Conservation (phyloP, 2,113 vertebrate genomes). For the Oostethus manadensis region DNA sequence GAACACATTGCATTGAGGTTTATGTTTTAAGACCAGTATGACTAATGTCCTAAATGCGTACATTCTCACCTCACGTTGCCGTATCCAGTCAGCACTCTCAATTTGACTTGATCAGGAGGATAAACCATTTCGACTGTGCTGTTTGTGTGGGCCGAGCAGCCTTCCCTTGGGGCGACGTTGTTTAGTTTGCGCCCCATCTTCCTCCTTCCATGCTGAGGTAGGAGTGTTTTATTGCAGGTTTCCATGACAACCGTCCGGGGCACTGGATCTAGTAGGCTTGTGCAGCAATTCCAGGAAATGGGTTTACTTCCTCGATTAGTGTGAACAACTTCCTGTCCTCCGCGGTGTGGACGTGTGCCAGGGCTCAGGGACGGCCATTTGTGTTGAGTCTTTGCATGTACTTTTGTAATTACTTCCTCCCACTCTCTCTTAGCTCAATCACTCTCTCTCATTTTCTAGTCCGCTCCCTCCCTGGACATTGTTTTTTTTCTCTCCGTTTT, state of each 20-base stretch:
- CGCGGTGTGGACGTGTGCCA: constrained; percentile 60
- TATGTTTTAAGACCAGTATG: too few relatives aligned
- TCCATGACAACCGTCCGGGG: constrained; percentile 53
- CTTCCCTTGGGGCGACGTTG: constrained; percentile 48
- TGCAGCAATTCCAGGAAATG: constrained; percentile 73
- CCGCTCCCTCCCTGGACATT: neutral
- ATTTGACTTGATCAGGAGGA: constrained; percentile 19
- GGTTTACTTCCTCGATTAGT: constrained; percentile 74
- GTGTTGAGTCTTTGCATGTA: constrained; percentile 56
- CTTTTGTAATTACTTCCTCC: constrained; percentile 66
- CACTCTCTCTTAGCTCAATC: constrained; percentile 57
- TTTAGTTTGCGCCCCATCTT: constrained; percentile 62
- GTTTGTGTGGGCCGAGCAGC: constrained; percentile 56
- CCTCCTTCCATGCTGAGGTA: constrained; percentile 56
- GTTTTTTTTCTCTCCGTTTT: constrained; percentile 16
- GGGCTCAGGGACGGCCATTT: constrained; percentile 47
- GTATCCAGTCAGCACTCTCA: constrained; percentile 35
- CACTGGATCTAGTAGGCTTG: constrained; percentile 50
- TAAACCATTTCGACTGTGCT: constrained; percentile 24
- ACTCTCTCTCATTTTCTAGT: constrained; percentile 2
- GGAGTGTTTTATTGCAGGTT: constrained; percentile 66
- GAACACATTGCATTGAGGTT: too few relatives aligned
- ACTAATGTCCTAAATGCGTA: too few relatives aligned
- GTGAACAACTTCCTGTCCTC: constrained; percentile 77
- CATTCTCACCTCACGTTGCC: neutral